Base-by-base conservation (phyloP, 2,888 invertebrate genomes). In the Agrotis ipsilon region DNA sequence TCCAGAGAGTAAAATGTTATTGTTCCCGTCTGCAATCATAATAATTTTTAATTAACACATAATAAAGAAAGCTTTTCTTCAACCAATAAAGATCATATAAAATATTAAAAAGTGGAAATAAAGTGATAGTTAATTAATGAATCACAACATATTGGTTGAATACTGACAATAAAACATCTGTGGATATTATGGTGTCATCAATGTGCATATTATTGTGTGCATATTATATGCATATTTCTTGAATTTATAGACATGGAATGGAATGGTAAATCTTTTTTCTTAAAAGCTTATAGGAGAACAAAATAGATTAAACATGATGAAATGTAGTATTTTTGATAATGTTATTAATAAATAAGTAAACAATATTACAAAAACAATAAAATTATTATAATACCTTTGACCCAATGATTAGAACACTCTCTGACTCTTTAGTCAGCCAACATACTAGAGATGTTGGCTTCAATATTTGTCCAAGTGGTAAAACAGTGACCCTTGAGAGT, bases 371-470 rank as follows among this genome's bases (percentile, higher is more conserved):
- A 39, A 11, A 39, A 39, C 32, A 9, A 32, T 39, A 11, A 32
- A 32, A 32, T 7, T 27, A 54, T 11, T 27, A n/a, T 3, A 67
- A 79, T 88, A 96, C 96, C 94, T 97, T 97, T 83, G 97, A 97
- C n/a, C 97, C 98, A 84, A 98, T 97, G 75, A 98, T 96, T 58
- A 97, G 96, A 82, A 98, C 96, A 88, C 97, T 97, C 80, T 97
- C 97, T 46, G 97, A 97, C 85, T 97, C 97, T 76, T 97, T 94
- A 16, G 98, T 98, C 82, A 98, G 97, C 98, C 98, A 98, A 98
- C 98, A 98, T 16, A 97, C 97, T 9, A 97, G 96, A 69, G 97
- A 97, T 16, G 97, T 95, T 4, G 98, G 97, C 78, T 94, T 96
- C 7, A 89, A 82, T 74, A 94, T 88, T 70, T 89, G 89, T n/a